A percentile compares a stretch with the other conserved stretches of the same genome.
These are phyloP conservation scores for Crocuta crocuta DNA, from an alignment of 2,113 vertebrate species.

Conservation along the genomic window DNA sequence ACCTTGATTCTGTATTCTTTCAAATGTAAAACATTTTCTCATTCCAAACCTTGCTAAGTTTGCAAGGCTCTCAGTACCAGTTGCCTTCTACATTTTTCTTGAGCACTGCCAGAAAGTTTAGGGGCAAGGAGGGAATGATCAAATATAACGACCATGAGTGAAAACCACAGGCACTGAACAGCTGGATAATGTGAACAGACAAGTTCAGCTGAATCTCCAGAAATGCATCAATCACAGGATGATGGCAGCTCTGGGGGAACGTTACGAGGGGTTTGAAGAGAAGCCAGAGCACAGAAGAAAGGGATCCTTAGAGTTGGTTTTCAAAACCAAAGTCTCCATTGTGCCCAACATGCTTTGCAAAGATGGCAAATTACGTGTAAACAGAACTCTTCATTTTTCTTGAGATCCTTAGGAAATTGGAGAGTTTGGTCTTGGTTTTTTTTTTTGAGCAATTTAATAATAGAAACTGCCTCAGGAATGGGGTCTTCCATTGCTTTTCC, in stretches of 20 bases:
- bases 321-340: neutral
- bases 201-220: constrained; percentile 60
- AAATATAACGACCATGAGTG: constrained; percentile 62
- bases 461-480: constrained; percentile 13
- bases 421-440: neutral
- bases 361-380: constrained; percentile 12
- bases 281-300: constrained; percentile 48
- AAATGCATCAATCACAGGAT: constrained; percentile 59
- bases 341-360: neutral
- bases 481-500: neutral
- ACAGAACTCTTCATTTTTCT: constrained; percentile 60
- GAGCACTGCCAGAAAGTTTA: constrained; percentile 5
- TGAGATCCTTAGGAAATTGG: constrained; percentile 40
- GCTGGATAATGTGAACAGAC: constrained; percentile 43
- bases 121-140: constrained; percentile 50
- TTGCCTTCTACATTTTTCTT: constrained; percentile 12
- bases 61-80: constrained; percentile 41
- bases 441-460: constrained; percentile 37
- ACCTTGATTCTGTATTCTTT: neutral
- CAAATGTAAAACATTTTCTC: neutral
- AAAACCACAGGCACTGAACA: constrained; percentile 67
- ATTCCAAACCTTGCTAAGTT: constrained; percentile 6
- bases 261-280: constrained; percentile 29
- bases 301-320: neutral
- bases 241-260: constrained; percentile 14